phyloP scores from a whole-genome alignment of 2,888 invertebrate genomes.

The Pherbina coryleti region DNA sequence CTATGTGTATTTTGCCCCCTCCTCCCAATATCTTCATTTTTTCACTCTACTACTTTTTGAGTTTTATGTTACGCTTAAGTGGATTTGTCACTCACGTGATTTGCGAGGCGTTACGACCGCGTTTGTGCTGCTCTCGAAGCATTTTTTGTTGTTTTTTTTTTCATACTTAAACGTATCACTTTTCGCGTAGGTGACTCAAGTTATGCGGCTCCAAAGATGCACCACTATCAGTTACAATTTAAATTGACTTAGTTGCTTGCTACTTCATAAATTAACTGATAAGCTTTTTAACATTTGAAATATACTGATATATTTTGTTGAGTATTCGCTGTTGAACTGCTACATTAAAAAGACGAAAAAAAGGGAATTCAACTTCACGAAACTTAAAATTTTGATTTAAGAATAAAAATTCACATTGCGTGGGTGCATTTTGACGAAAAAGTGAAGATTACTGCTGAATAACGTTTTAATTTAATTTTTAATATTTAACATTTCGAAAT shows the following conservation, averaged over 20 bases:
- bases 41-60: not conserved
- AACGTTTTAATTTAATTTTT: too few relatives aligned
- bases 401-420: too few relatives aligned
- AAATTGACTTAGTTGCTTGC: constrained; percentile 16
- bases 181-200: constrained; percentile 15
- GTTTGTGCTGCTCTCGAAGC: not conserved
- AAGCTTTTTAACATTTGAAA: not conserved
- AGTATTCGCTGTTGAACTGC: too few relatives aligned
- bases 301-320: too few relatives aligned
- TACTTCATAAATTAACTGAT: constrained; percentile 24
- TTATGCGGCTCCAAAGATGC: constrained; percentile 22
- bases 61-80: constrained; percentile 32
- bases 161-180: not conserved
- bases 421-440: too few relatives aligned
- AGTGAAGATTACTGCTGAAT: too few relatives aligned
- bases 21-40: too few relatives aligned
- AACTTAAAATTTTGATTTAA: too few relatives aligned
- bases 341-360: too few relatives aligned
- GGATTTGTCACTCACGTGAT: constrained; percentile 38
- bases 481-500: too few relatives aligned
- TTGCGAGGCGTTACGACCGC: constrained; percentile 1
- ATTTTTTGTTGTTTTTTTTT: not conserved
- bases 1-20: too few relatives aligned
- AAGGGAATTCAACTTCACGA: too few relatives aligned
- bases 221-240: constrained; percentile 22